Conservation (phyloP, 2,797 vertebrate species). For the Linurgus olivaceus region DNA sequence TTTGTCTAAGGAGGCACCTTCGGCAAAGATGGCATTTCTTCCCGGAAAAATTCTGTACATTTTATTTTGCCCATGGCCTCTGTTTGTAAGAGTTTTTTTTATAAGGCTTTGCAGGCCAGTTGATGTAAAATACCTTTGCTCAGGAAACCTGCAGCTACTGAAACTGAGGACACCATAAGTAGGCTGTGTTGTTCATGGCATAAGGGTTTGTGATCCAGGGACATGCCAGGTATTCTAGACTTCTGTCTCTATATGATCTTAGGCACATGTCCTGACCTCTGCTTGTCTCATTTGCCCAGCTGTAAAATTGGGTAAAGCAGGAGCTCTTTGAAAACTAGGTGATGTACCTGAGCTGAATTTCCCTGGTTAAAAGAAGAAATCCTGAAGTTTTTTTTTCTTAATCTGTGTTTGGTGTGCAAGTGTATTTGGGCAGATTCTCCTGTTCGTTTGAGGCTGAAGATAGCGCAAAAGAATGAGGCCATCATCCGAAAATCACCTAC, state of each 20-base stretch:
- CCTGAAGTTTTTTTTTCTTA: neutral
- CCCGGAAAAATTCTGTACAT: neutral
- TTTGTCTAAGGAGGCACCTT: neutral
- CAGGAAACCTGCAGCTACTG: neutral
- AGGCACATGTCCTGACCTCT: neutral
- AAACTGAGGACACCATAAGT: neutral
- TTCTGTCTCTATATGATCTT: neutral
- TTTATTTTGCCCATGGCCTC: neutral
- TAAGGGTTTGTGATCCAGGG: neutral
- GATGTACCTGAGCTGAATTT: neutral
- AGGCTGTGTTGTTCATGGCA: accelerated
- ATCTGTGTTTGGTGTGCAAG: neutral
- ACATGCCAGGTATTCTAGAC: neutral
- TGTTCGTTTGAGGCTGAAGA: neutral
- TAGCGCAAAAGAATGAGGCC: neutral
- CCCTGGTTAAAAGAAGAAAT: neutral
- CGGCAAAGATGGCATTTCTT: neutral
- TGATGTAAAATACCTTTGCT: neutral
- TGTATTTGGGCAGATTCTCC: neutral
- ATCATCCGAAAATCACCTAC: accelerated
- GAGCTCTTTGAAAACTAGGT: neutral
- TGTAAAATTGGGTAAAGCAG: neutral
- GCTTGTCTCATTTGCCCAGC: neutral
- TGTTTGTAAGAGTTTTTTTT: neutral
- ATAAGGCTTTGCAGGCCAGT: neutral